A percentile compares a stretch with the other conserved stretches of the same genome.
Conservation (phyloP, 2,888 invertebrate species). For the Autographa gamma region DNA sequence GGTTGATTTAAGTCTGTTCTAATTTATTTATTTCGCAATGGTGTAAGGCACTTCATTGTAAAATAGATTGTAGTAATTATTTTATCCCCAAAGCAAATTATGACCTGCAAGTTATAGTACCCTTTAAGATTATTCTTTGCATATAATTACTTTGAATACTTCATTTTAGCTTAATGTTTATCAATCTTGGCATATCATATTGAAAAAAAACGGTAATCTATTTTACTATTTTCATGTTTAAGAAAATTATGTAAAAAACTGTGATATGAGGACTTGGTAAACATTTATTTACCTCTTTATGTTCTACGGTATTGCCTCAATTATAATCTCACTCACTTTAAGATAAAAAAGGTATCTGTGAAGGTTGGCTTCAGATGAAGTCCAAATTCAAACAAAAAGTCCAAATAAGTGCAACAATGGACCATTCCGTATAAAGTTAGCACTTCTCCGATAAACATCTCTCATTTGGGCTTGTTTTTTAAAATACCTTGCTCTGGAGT, state of each 20-base stretch:
- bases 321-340: conserved; percentile 60
- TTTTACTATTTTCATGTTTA: not conserved
- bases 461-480: too few relatives aligned
- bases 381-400: too few relatives aligned
- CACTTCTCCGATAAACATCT: too few relatives aligned
- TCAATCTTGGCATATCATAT: conserved; percentile 22
- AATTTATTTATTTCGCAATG: conserved; percentile 1
- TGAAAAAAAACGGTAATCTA: not conserved
- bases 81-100: conserved; percentile 5
- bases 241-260: not conserved
- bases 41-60: conserved; percentile 15
- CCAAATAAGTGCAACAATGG: too few relatives aligned
- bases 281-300: conserved; percentile 18
- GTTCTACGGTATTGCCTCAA: conserved; percentile 50
- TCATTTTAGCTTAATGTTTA: conserved; percentile 31
- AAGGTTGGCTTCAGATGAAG: too few relatives aligned
- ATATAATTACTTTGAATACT: conserved; percentile 23
- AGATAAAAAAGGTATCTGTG: too few relatives aligned
- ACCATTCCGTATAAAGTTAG: too few relatives aligned
- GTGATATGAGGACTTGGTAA: conserved; percentile 29
- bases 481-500: too few relatives aligned
- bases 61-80: not conserved
- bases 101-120: conserved; percentile 20
- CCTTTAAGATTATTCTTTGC: conserved; percentile 36
- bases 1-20: conserved; percentile 21